phyloP scores from a whole-genome alignment of 2,113 vertebrate genomes.

The Uria aalge region DNA sequence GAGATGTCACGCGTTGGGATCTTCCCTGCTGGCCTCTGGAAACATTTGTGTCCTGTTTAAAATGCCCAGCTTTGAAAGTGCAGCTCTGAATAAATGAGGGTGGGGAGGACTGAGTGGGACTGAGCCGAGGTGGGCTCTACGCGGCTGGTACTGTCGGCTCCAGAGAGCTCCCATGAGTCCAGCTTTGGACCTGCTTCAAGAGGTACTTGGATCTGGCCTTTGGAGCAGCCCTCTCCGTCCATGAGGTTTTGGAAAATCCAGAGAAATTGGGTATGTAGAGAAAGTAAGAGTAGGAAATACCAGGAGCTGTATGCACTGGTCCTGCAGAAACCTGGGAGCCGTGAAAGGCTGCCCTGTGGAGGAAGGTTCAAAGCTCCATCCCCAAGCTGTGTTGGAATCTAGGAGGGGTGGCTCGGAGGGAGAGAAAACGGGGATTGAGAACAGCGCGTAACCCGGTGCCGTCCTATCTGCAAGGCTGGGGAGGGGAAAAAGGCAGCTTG shows the following conservation, averaged over 20 bases:
- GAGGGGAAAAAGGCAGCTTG: background rate
- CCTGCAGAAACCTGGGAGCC: background rate
- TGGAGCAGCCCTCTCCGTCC: background rate
- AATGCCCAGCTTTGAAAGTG: background rate
- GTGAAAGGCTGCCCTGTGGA: background rate
- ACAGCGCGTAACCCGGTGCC: rapidly evolving
- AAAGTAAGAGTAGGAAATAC: background rate
- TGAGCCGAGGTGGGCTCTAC: background rate
- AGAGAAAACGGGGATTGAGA: background rate
- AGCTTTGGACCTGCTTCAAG: background rate
- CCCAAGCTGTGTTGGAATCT: background rate
- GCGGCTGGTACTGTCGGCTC: background rate
- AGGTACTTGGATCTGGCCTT: background rate
- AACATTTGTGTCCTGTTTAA: background rate
- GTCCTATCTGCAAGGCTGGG: background rate
- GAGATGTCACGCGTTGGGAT: background rate
- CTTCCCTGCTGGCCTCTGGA: background rate
- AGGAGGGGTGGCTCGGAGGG: background rate
- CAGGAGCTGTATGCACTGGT: background rate
- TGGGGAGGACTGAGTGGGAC: background rate
- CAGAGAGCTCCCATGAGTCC: background rate
- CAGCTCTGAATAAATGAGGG: background rate
- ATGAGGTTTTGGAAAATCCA: background rate
- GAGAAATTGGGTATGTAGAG: too few relatives aligned
- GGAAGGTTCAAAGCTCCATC: background rate